Percentiles rank a stretch among this genome's conserved stretches.
phyloP scores from a whole-genome alignment of 1,140 invertebrate species.

The Macrosteles quadrilineatus region DNA sequence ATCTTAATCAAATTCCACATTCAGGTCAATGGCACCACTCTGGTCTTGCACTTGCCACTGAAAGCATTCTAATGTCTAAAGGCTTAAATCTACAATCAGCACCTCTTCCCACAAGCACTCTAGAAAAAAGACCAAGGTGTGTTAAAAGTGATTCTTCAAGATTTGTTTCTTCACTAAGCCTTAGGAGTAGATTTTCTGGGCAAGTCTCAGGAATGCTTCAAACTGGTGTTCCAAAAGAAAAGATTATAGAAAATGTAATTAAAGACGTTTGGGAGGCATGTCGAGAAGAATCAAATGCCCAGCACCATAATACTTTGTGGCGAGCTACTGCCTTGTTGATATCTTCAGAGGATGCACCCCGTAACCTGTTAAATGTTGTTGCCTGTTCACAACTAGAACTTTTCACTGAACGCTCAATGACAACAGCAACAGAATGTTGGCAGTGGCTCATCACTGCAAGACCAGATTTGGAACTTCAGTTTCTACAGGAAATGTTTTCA shows the following conservation, averaged over 20 bases:
- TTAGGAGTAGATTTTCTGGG: slow-evolving; percentile 85
- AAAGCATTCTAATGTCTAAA: slow-evolving; percentile 78
- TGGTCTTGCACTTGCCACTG: slow-evolving; percentile 81
- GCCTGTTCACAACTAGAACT: slow-evolving; percentile 81
- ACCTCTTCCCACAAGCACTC: slow-evolving; percentile 63
- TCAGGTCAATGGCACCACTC: slow-evolving; percentile 78
- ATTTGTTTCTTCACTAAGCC: slow-evolving; percentile 81
- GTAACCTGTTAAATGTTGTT: slow-evolving; percentile 74
- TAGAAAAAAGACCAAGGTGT: slow-evolving; percentile 81
- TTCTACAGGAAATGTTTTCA: slow-evolving; percentile 87
- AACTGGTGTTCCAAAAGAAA: slow-evolving; percentile 50
- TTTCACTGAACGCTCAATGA: slow-evolving; percentile 87
- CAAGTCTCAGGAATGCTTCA: slow-evolving; percentile 75
- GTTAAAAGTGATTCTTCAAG: slow-evolving; percentile 80
- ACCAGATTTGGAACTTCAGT: slow-evolving; percentile 84
- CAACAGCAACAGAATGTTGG: slow-evolving; percentile 94
- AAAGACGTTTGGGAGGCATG: slow-evolving; percentile 66
- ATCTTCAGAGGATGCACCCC: slow-evolving; percentile 61
- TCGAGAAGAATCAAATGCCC: slow-evolving; percentile 59
- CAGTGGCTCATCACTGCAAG: slow-evolving; percentile 95
- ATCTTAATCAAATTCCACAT: slow-evolving; percentile 77
- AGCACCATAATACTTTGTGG: slow-evolving; percentile 82
- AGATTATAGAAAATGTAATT: slow-evolving; percentile 58
- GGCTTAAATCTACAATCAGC: slow-evolving; percentile 64
- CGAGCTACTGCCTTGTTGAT: slow-evolving; percentile 89